phyloP scores from a whole-genome alignment of 2,888 invertebrate species.

The Thalpophila matura region DNA sequence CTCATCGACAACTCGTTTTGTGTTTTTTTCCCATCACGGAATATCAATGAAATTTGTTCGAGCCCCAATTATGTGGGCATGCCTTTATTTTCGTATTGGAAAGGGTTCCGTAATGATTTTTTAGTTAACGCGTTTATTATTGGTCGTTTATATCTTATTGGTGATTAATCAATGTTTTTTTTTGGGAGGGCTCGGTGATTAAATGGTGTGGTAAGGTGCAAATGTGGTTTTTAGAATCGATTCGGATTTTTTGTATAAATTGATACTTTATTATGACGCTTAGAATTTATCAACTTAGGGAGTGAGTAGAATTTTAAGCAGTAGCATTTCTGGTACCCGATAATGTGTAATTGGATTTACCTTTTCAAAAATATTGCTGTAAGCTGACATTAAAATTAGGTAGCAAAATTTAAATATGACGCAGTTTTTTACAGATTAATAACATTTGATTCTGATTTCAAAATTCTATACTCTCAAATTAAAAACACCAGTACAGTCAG shows the following conservation, averaged over 20 bases:
- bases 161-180: slow-evolving; percentile 64
- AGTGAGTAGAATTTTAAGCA: slow-evolving; percentile 22
- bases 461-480: slow-evolving; percentile 7
- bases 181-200: slow-evolving; percentile 53
- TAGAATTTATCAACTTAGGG: slow-evolving; percentile 28
- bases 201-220: slow-evolving; percentile 63
- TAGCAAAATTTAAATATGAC: background rate
- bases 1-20: slow-evolving; percentile 86
- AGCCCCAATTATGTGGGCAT: slow-evolving; percentile 85
- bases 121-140: slow-evolving; percentile 66
- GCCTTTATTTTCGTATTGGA: slow-evolving; percentile 83
- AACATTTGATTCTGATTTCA: background rate
- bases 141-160: slow-evolving; percentile 65
- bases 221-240: slow-evolving; percentile 63
- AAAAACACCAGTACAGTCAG: slow-evolving; percentile 16
- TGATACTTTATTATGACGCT: slow-evolving; percentile 47
- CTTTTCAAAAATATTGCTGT: background rate
- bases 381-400: too few relatives aligned
- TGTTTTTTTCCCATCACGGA: slow-evolving; percentile 89
- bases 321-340: background rate
- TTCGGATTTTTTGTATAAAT: slow-evolving; percentile 50
- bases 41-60: slow-evolving; percentile 90
- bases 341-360: background rate
- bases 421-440: background rate
- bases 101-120: slow-evolving; percentile 73